Evolutionary conservation across 2,888 invertebrate species (phyloP).

Genomic region (Andrena marginata): DNA sequence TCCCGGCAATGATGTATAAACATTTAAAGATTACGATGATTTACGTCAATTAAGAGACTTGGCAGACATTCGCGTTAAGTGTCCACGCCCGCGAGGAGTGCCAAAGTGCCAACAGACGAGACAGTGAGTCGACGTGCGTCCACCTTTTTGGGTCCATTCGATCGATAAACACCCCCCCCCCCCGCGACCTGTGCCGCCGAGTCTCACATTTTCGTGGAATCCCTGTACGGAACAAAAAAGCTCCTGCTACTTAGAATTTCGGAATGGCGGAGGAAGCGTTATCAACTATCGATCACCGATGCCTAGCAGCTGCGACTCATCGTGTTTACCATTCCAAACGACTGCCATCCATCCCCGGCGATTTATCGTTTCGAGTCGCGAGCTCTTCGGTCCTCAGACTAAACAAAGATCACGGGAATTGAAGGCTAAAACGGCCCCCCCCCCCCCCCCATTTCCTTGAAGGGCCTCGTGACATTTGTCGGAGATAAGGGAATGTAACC

Average conservation of each 20-base stretch:
- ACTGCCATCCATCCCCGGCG: background rate
- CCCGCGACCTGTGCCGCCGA: background rate
- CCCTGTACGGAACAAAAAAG: too few species aligned
- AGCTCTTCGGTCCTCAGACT: background rate
- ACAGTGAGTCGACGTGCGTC: constrained; percentile 44
- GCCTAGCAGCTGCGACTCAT: constrained; percentile 31
- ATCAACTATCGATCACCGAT: constrained; percentile 33
- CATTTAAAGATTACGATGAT: constrained; percentile 41
- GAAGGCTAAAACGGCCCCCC: background rate
- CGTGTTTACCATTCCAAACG: constrained; percentile 28
- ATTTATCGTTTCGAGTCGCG: too few species aligned
- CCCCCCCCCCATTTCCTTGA: too few species aligned
- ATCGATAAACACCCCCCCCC: constrained; percentile 13
- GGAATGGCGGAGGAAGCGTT: constrained; percentile 16
- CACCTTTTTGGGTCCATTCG: constrained; percentile 37
- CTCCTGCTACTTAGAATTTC: constrained; percentile 15
- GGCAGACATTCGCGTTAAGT: constrained; percentile 41
- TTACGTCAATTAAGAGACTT: constrained; percentile 53
- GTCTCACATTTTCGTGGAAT: background rate
- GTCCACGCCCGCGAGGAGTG: constrained; percentile 30
- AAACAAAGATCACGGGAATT: background rate
- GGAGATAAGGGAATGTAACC: background rate
- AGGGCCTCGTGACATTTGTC: background rate
- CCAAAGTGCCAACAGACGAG: constrained; percentile 52
- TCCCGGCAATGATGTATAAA: constrained; percentile 16